Evolutionary conservation across 2,888 invertebrate genomes (phyloP), one percentile per base, ranked within the genome.

Genomic region (Nezara viridula): DNA sequence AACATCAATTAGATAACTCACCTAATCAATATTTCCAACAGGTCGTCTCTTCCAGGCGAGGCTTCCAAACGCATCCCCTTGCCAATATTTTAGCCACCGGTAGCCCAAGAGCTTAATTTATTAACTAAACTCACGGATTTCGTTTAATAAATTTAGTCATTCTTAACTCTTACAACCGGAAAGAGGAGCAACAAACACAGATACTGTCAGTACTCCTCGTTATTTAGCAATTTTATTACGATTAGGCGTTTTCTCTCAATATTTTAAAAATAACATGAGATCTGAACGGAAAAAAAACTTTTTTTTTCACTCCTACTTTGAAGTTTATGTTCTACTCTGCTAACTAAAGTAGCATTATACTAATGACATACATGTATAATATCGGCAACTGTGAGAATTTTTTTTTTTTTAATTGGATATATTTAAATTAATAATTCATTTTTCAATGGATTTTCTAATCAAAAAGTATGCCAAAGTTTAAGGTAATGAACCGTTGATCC

Each of bases 11-110:
- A 73, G 66, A 37, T 37, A 21, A 32, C 32, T 37, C 66, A 73
- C 37, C 66, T 73, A 73, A 73, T 73, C 66, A 73, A 73, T 73
- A 73, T 73, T 37, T 37, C 19, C 66, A 73, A 37, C 32, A 73
- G 66, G 66, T 73, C 32, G n/a, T n/a, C 3, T 73, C 66, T 21
- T 21, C 19, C 9, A 19, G 19, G 66, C 32, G 66, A 73, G 37
- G 19, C 37, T 73, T 9, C 32, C 66, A 7, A 37, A 73, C 66
- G 37, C 27, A 60, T 27, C 60, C 60, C 5, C 66, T 73, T 21
- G 66, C 3, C 37, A 37, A 73, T 73, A 73, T 37, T 19, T 73
- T 9, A 73, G 66, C 19, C 19, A 1, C 16, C 32, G 37, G 32
- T 73, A 37, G 37, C 32, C 32, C 19, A 32, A 7, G 16, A 1